Evolutionary conservation across 2,797 vertebrate species (phyloP).

Genomic region (Sebastes minor): DNA sequence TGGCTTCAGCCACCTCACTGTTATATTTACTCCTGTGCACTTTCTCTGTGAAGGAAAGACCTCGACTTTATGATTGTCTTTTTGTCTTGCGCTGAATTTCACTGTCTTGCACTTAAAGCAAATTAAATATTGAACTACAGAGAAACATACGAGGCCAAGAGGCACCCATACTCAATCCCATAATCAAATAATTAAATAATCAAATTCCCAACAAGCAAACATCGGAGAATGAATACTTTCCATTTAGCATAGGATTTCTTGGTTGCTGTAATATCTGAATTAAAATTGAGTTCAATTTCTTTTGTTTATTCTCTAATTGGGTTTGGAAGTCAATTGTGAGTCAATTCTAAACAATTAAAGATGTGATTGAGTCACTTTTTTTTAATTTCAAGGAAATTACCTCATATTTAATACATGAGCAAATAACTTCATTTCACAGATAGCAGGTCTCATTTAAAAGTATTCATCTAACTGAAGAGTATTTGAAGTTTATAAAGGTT

Average conservation of each 20-base stretch:
- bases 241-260: constrained; percentile 4
- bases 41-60: constrained; percentile 62
- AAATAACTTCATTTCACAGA: constrained; percentile 8
- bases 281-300: neutral
- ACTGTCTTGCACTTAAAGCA: constrained; percentile 25
- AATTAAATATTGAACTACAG: constrained; percentile 32
- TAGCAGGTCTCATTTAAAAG: constrained; percentile 12
- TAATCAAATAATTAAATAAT: constrained; percentile 3
- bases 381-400: constrained; percentile 10
- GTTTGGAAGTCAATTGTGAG: constrained; percentile 20
- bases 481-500: constrained; percentile 21
- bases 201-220: constrained; percentile 3
- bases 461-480: constrained; percentile 1
- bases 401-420: constrained; percentile 20
- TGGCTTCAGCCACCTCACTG: neutral
- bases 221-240: neutral
- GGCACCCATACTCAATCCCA: neutral
- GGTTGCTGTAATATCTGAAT: constrained; percentile 1
- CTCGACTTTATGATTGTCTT: constrained; percentile 52
- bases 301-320: constrained; percentile 10
- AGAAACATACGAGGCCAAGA: neutral
- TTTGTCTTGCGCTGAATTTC: constrained; percentile 8
- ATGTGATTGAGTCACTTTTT: neutral
- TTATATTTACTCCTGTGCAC: constrained; percentile 53
- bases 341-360: constrained; percentile 7